Evolutionary conservation across 2,797 vertebrate species (phyloP).

Genomic region (Cuculus canorus): DNA sequence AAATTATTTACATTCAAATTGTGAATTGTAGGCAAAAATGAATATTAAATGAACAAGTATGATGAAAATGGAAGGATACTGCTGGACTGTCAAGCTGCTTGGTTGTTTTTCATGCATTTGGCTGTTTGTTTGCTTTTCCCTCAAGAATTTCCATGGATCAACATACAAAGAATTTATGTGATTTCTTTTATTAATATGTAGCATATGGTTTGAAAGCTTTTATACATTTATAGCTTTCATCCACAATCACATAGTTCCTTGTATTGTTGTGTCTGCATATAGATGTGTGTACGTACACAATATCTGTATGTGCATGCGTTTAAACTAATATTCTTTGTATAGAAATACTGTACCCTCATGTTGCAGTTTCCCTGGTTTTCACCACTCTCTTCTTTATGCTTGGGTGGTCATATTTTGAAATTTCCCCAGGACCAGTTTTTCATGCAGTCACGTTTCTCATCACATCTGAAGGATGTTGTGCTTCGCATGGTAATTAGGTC

Average conservation of each 20-base stretch:
- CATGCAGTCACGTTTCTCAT: slow-evolving; percentile 83
- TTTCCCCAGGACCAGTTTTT: slow-evolving; percentile 80
- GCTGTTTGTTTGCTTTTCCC: slow-evolving; percentile 48
- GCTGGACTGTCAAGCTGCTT: not conserved
- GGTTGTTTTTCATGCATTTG: slow-evolving; percentile 24
- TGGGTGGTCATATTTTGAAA: slow-evolving; percentile 85
- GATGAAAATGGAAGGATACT: slow-evolving; percentile 24
- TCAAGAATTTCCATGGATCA: slow-evolving; percentile 36
- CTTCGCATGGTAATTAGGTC: slow-evolving; percentile 87
- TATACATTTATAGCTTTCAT: not conserved
- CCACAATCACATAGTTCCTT: not conserved
- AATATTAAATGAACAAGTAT: slow-evolving; percentile 15
- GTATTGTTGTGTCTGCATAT: not conserved
- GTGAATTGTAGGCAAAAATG: slow-evolving; percentile 29
- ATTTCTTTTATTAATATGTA: slow-evolving; percentile 46
- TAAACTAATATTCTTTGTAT: slow-evolving; percentile 53
- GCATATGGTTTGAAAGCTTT: slow-evolving; percentile 24
- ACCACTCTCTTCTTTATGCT: slow-evolving; percentile 77
- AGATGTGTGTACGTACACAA: not conserved
- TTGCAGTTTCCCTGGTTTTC: slow-evolving; percentile 48
- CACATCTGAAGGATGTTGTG: slow-evolving; percentile 85
- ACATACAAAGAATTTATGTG: slow-evolving; percentile 6
- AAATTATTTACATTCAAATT: slow-evolving; percentile 29
- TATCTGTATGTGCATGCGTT: slow-evolving; percentile 19
- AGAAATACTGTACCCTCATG: slow-evolving; percentile 33